Base-by-base conservation (phyloP, 2,113 vertebrate species). In the Ailuropoda melanoleuca region DNA sequence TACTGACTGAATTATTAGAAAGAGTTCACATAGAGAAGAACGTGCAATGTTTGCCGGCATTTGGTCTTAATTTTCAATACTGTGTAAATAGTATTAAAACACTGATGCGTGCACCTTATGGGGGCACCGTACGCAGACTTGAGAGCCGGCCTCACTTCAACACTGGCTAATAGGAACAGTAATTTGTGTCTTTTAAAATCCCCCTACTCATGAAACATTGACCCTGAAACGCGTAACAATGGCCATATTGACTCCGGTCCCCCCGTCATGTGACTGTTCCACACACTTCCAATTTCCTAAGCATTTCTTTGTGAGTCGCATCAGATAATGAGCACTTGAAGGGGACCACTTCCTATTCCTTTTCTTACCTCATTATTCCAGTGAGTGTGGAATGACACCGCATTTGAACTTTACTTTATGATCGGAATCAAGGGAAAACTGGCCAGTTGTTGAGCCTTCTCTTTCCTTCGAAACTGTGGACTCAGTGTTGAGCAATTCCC, bases 271-370 rank as follows among this genome's bases (percentile, higher is more conserved):
- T 19, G 64, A 56, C 92, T 0, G 4, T 94, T 26, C 24, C 46
- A 2, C 6, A 39, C 58, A 75, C 74, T 95, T 95, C 95, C 58
- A 39, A 12, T 68, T 95, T 70, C 95, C 29, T 4, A 60, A 80
- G 8, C 1, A 6, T 75, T 74, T 72, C 88, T 87, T 85, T 66
- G 95, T 97, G 24, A 0, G 37, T 87, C 55, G 82, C 96, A 68
- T 95, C 84, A 74, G 72, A 90, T 97, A 97, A 94, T 53, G 90
- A 70, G 86, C 43, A 18, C 85, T 94, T 89, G 84, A 92, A 96
- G 96, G 68, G 95, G 87, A 91, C 96, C 95, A 86, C 97, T 97
- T 98, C 97, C 95, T 97, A 96, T 94, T 90, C 81, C 1, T 93
- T 97, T 94, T 97, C 95, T 95, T 58, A 78, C 81, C 96, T 1